Percentiles rank a stretch among this genome's conserved stretches.
These are phyloP conservation scores for Craterocephalus amniculus DNA, from an alignment of 2,797 vertebrate genomes.

Conservation along the genomic window DNA sequence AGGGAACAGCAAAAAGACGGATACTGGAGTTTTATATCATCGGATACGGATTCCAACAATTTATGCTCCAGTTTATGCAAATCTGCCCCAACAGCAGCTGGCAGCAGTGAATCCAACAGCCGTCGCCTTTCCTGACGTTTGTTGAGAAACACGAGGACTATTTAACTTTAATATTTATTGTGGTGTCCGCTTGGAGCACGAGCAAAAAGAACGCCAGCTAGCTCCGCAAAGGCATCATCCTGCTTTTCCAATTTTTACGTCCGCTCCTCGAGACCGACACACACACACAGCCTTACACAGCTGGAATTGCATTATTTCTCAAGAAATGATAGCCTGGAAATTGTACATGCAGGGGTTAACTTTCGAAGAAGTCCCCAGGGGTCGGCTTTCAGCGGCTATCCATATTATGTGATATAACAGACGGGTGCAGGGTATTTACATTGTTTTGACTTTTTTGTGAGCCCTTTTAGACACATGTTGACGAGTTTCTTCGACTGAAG, in stretches of 20 bases:
- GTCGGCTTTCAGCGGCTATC: slow-evolving; percentile 65
- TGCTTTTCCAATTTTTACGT: not conserved
- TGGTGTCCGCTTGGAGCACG: not conserved
- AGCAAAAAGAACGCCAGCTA: not conserved
- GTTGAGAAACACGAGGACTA: slow-evolving; percentile 1
- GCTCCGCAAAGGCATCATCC: not conserved
- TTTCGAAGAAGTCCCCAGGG: slow-evolving; percentile 67
- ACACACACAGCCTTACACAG: not conserved
- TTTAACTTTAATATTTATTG: slow-evolving; percentile 29
- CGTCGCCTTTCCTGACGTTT: slow-evolving; percentile 4
- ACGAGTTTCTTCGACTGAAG: slow-evolving; percentile 22
- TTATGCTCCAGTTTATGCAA: slow-evolving; percentile 45
- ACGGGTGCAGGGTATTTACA: slow-evolving; percentile 21
- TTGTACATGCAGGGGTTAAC: slow-evolving; percentile 76
- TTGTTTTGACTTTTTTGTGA: slow-evolving; percentile 7
- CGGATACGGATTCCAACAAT: slow-evolving; percentile 42
- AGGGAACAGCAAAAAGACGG: slow-evolving; percentile 67
- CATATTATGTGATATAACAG: slow-evolving; percentile 43
- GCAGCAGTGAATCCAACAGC: slow-evolving; percentile 26
- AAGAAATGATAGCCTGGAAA: slow-evolving; percentile 27
- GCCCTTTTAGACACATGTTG: not conserved
- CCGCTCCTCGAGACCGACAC: not conserved
- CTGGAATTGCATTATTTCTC: slow-evolving; percentile 21
- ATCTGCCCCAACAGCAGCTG: slow-evolving; percentile 40
- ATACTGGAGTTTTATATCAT: slow-evolving; percentile 23